A percentile compares a stretch with the other conserved stretches of the same genome.
phyloP scores from a whole-genome alignment of 1,140 invertebrate genomes.

The Drosophila subobscura region DNA sequence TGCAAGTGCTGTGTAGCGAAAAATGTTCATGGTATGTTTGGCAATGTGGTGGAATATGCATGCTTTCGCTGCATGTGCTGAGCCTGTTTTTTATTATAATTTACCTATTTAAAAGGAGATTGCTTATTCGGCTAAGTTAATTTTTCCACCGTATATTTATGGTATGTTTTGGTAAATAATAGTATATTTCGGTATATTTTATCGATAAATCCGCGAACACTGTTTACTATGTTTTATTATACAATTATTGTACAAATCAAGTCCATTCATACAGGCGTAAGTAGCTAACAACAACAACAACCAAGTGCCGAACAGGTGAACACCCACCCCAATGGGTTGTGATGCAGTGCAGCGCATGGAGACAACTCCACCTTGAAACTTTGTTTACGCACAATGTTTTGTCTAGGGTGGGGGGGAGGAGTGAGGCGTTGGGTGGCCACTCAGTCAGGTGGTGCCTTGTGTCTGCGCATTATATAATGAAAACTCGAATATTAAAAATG shows the following conservation, averaged over 20 bases:
- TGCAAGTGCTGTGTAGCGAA: too few relatives aligned
- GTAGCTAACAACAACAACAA: conserved; percentile 17
- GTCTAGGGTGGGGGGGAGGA: background rate
- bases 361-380: conserved; percentile 9
- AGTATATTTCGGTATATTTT: too few relatives aligned
- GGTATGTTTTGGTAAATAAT: background rate
- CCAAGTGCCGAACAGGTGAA: too few relatives aligned
- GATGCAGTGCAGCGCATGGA: background rate
- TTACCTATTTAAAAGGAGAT: too few relatives aligned
- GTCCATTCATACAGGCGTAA: conserved; percentile 16
- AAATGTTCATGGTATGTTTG: too few relatives aligned
- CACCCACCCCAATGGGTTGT: background rate
- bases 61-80: too few relatives aligned
- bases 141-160: background rate
- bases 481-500: conserved; percentile 43
- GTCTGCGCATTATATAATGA: conserved; percentile 71
- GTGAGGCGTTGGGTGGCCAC: conserved; percentile 20
- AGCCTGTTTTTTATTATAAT: too few relatives aligned
- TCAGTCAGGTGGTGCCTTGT: conserved; percentile 57
- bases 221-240: conserved; percentile 7
- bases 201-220: too few relatives aligned
- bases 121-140: too few relatives aligned
- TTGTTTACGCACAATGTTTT: conserved; percentile 38
- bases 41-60: too few relatives aligned
- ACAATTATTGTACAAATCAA: conserved; percentile 21